Conservation (phyloP, 2,113 vertebrate species). For the Mus musculus region GRCm39 chr2:125630001-125630500, state of each 20-base stretch:
- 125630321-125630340: background rate
- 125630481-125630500: slow-evolving; percentile 26
- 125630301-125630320: background rate
- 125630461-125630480: background rate
- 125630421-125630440: slow-evolving; percentile 45
- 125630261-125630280: background rate
- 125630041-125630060: too few species aligned
- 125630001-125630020: too few species aligned
- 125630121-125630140: background rate
- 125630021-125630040: too few species aligned
- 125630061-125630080: too few species aligned
- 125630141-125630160: background rate
- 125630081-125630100: too few species aligned
- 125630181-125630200: background rate
- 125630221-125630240: background rate
- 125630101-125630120: background rate
- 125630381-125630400: slow-evolving; percentile 42
- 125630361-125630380: slow-evolving; percentile 34
- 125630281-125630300: background rate
- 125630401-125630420: background rate
- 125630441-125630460: slow-evolving; percentile 44
- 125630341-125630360: slow-evolving; percentile 41
- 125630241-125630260: background rate
- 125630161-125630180: background rate
- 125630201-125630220: background rate